Conservation (phyloP, 2,797 vertebrate species). For the Chrysocyon brachyurus region DNA sequence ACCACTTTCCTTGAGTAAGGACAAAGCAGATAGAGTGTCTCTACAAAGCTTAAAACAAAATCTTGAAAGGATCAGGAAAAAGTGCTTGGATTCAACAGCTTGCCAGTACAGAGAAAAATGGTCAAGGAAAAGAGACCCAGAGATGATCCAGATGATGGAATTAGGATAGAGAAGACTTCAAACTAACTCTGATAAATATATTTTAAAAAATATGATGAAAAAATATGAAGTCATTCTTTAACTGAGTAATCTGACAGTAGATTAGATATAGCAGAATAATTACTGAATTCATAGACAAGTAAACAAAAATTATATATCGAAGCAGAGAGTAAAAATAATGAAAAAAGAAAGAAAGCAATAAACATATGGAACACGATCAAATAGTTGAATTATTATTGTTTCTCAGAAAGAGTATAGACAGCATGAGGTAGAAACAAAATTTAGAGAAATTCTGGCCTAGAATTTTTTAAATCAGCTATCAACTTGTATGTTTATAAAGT, state of each 20-base stretch:
- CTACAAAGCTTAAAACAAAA: neutral
- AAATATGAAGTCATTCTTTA: neutral
- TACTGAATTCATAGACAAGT: neutral
- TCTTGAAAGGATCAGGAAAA: neutral
- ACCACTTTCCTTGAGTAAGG: neutral
- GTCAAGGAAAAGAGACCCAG: neutral
- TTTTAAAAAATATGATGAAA: neutral
- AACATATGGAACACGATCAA: neutral
- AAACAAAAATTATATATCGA: neutral
- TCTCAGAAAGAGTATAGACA: neutral
- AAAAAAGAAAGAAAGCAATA: neutral
- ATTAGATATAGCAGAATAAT: neutral
- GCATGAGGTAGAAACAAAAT: neutral
- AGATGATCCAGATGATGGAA: neutral
- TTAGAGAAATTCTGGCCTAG: neutral
- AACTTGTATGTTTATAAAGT: neutral
- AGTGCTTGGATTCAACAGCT: neutral
- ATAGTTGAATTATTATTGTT: neutral
- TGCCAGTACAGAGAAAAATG: neutral
- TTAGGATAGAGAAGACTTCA: neutral
- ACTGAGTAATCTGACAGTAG: neutral
- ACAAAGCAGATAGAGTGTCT: neutral
- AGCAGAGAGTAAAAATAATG: neutral
- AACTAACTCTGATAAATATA: neutral
- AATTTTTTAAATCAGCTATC: neutral